Conservation (phyloP, 2,797 vertebrate species). For the Coregonus suidteri region DNA sequence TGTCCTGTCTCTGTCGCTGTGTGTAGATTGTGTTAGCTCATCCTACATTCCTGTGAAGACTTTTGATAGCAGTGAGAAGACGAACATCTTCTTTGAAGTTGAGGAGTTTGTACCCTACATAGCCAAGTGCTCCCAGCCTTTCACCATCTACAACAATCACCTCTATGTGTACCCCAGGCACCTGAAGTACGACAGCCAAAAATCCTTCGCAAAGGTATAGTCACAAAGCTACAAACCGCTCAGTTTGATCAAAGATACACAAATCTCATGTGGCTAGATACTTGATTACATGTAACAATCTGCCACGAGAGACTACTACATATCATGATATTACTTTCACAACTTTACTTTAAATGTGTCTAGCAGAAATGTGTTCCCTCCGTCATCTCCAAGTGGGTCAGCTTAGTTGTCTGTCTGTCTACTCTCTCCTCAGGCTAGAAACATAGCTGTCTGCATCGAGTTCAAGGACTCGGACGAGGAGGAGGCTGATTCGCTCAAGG, state of each 20-base stretch:
- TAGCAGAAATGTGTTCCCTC: slow-evolving; percentile 3
- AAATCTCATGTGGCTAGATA: no score
- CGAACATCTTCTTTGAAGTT: slow-evolving; percentile 83
- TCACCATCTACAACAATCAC: slow-evolving; percentile 95
- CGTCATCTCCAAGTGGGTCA: not conserved
- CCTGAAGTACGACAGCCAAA: slow-evolving; percentile 96
- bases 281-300: not conserved
- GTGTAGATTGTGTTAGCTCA: slow-evolving; percentile 90
- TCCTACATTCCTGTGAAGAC: slow-evolving; percentile 93
- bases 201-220: slow-evolving; percentile 90
- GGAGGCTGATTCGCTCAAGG: slow-evolving; percentile 87
- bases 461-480: slow-evolving; percentile 96
- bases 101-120: slow-evolving; percentile 96
- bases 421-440: slow-evolving; percentile 84
- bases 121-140: slow-evolving; percentile 92
- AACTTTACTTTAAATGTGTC: not conserved
- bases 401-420: not conserved
- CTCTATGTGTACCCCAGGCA: slow-evolving; percentile 93
- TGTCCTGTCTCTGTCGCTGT: slow-evolving; percentile 22
- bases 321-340: not conserved
- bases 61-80: slow-evolving; percentile 80
- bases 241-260: not conserved
- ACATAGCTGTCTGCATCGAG: slow-evolving; percentile 92
- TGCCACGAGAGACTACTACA: not conserved
- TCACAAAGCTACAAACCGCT: no score